Base-by-base conservation (phyloP, 2,888 invertebrate genomes). In the Netelia fuscicornis region DNA sequence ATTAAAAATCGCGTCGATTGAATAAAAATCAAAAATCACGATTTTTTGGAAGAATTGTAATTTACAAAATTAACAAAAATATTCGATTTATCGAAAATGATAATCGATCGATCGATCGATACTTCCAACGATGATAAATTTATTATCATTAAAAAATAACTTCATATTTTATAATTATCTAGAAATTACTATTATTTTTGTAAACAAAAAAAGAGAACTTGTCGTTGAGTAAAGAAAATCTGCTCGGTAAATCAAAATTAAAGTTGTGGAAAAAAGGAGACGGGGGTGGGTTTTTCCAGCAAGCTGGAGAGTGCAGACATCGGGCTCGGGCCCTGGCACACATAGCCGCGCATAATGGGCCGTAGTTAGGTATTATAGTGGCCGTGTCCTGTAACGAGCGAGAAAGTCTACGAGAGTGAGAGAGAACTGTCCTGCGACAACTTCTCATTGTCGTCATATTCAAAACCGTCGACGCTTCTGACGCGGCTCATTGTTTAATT, bases 371-470 rank as follows among this genome's bases (percentile, higher is more conserved):
- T 58, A 58, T 74, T 52, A 81, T 81, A 48, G 56, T 74, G 65
- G 52, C 20, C n/a, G 42, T 71, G 62, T 54, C 71, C 70, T 78
- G 37, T 9, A 68, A 17, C n/a, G 60, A 77, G 52, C 42, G 60
- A 60, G 56, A 58, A 11, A 58, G 58, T 68, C 23, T 8, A 52
- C 9, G 62, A 58, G 67, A 71, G 56, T 11, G 42, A 11, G 56
- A 30, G 6, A 13, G n/a, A 17, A 58, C 58, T 58, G 58, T 89
- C 86, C 86, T 64, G 82, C 89, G 91, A 91, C 92, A 92, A 93
- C 91, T 93, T 91, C 91, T 89, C 92, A 93, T 93, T 93, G 92
- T 92, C 86, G 87, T 86, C 91, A 89, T 25, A 92, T 91, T 91
- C 90, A 91, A 89, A 90, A 88, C 89, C 58, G 82, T 80, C 83